phyloP scores from a whole-genome alignment of 1,140 invertebrate species.

The Drosophila athabasca region DNA sequence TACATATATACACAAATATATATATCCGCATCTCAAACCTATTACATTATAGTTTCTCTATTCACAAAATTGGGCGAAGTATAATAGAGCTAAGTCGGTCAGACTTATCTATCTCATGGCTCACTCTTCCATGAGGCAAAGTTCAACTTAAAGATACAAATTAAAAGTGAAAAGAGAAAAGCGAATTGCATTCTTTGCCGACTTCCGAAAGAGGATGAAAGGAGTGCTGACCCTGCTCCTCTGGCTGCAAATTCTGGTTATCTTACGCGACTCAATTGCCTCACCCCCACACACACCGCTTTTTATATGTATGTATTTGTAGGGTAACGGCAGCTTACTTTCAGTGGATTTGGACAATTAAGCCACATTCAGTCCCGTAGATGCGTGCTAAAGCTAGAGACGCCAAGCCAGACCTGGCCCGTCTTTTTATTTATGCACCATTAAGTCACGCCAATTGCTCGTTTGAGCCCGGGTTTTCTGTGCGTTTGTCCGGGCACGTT shows the following conservation, averaged over 20 bases:
- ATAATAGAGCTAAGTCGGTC: too few relatives aligned
- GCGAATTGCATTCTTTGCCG: conserved; percentile 29
- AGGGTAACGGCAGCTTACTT: conserved; percentile 26
- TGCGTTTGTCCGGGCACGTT: conserved; percentile 28
- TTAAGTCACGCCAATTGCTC: conserved; percentile 79
- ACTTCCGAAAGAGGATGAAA: conserved; percentile 48
- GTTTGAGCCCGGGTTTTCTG: conserved; percentile 38
- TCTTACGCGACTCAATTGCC: conserved; percentile 33
- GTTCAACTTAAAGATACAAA: conserved; percentile 4
- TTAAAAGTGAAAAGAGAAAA: conserved; percentile 46
- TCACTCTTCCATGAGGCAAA: conserved; percentile 16
- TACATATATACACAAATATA: too few relatives aligned
- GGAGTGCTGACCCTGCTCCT: background rate
- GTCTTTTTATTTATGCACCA: conserved; percentile 69
- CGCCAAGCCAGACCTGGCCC: conserved; percentile 15
- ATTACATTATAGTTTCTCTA: too few relatives aligned
- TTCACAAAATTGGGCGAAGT: too few relatives aligned
- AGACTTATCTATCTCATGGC: background rate
- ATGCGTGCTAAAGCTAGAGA: conserved; percentile 19
- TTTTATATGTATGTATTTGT: conserved; percentile 3
- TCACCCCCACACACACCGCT: background rate
- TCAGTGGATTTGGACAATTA: conserved; percentile 40
- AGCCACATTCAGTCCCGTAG: conserved; percentile 28
- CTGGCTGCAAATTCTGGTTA: conserved; percentile 76
- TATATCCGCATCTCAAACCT: too few relatives aligned